phyloP scores from a whole-genome alignment of 2,797 vertebrate species.

The Leptodactylus fallax region DNA sequence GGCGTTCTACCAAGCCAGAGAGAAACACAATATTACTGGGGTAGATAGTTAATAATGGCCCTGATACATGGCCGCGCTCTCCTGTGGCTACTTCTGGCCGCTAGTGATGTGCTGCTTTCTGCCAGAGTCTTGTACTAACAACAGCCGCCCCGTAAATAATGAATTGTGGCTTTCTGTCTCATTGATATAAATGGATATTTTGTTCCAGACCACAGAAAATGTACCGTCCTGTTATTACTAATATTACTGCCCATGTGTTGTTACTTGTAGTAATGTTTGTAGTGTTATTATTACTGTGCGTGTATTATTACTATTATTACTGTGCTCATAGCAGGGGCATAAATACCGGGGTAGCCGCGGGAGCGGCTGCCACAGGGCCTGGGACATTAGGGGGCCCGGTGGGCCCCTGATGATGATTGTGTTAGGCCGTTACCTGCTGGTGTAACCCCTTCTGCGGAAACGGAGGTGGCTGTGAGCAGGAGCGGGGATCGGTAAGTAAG shows the following conservation, averaged over 20 bases:
- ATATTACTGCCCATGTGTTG: no score
- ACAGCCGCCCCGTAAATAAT: conserved; percentile 1
- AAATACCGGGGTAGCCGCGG: no score
- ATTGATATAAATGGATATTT: not conserved
- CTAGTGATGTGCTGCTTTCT: not conserved
- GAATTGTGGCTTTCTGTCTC: not conserved
- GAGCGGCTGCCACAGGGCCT: no score
- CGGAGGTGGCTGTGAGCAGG: no score
- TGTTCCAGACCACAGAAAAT: not conserved
- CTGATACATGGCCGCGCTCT: not conserved
- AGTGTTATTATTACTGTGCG: no score
- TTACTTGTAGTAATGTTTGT: no score
- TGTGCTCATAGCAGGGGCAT: no score
- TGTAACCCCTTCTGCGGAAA: no score
- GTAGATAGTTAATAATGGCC: conserved; percentile 18
- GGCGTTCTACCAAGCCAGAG: not conserved
- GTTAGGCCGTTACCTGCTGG: no score
- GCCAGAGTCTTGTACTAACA: conserved; percentile 13
- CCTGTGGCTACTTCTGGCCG: conserved; percentile 29
- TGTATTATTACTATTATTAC: not conserved
- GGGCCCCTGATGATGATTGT: no score
- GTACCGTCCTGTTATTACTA: not conserved
- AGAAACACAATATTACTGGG: not conserved
- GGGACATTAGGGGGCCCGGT: no score
- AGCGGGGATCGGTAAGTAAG: no score